Evolutionary conservation across 2,888 invertebrate species (phyloP).

Genomic region (Sylvicola fuscatus): DNA sequence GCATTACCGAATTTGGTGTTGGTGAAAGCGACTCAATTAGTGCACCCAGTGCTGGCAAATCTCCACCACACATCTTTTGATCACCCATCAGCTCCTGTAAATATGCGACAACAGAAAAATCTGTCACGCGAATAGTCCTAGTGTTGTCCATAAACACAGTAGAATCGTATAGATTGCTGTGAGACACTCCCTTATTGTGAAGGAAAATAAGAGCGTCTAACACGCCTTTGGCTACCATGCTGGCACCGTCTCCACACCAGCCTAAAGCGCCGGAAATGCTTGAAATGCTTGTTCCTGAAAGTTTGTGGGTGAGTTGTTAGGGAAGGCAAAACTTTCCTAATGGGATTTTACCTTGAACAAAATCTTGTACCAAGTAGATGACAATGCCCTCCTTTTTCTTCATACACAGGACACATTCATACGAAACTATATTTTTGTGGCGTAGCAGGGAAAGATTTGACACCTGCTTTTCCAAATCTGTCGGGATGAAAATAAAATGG

Average conservation of each 20-base stretch:
- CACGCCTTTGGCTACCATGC: constrained; percentile 42
- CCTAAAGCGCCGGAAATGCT: constrained; percentile 20
- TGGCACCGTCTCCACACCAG: constrained; percentile 26
- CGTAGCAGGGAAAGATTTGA: constrained; percentile 44
- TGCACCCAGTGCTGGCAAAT: constrained; percentile 22
- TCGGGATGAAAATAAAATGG: not conserved
- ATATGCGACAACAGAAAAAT: constrained; percentile 21
- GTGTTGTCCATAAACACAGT: constrained; percentile 49
- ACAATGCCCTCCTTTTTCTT: constrained; percentile 38
- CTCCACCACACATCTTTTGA: constrained; percentile 16
- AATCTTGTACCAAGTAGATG: constrained; percentile 50
- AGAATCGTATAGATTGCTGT: constrained; percentile 57
- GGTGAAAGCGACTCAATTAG: constrained; percentile 20
- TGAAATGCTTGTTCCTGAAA: constrained; percentile 18
- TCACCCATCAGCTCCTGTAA: constrained; percentile 19
- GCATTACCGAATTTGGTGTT: constrained; percentile 20
- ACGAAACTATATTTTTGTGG: constrained; percentile 53
- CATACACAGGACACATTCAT: constrained; percentile 45
- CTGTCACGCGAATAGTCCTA: constrained; percentile 28
- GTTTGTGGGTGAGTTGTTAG: too few relatives aligned
- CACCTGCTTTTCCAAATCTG: constrained; percentile 56
- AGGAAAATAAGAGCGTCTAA: constrained; percentile 55
- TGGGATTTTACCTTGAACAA: constrained; percentile 28
- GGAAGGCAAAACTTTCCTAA: too few relatives aligned
- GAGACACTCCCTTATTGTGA: constrained; percentile 63